Evolutionary conservation across 2,888 invertebrate genomes (phyloP).

Genomic region (Druceiella hillmani): DNA sequence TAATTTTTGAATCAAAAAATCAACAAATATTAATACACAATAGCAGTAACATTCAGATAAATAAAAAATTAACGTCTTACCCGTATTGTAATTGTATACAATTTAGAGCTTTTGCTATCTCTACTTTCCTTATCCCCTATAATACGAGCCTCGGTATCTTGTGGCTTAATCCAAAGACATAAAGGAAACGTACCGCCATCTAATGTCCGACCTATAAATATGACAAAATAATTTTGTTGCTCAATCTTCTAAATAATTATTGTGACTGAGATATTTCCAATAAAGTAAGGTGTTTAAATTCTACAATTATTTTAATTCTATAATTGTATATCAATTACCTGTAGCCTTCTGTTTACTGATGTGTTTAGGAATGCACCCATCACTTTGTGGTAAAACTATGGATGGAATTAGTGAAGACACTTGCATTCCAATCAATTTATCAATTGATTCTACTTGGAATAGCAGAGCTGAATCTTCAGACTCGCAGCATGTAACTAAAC

Average conservation of each 20-base stretch:
- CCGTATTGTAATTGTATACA: too few species aligned
- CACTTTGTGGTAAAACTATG: conserved; percentile 41
- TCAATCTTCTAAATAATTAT: not conserved
- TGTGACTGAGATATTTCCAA: conserved; percentile 1
- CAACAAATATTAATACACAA: too few species aligned
- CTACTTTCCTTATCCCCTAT: too few species aligned
- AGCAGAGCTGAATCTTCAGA: conserved; percentile 45
- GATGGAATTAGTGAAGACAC: conserved; percentile 48
- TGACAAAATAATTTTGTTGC: not conserved
- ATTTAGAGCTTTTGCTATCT: too few species aligned
- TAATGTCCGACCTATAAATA: conserved; percentile 45
- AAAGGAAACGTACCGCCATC: conserved; percentile 60
- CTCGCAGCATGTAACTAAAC: conserved; percentile 34
- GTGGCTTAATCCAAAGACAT: conserved; percentile 47
- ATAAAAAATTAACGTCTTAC: too few species aligned
- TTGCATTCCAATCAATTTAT: conserved; percentile 46
- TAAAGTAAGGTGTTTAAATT: not conserved
- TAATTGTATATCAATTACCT: conserved; percentile 31
- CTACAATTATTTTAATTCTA: not conserved
- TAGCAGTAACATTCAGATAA: too few species aligned
- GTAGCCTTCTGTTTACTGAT: conserved; percentile 60
- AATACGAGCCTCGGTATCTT: conserved; percentile 32
- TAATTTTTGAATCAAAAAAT: too few species aligned
- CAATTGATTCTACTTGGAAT: conserved; percentile 49
- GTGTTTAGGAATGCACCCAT: conserved; percentile 35